Evolutionary conservation across 92 coral and sea anemone genomes (phyloP), one percentile per base, ranked within the genome.

Genomic region (Chrysogorgia sp.): DNA sequence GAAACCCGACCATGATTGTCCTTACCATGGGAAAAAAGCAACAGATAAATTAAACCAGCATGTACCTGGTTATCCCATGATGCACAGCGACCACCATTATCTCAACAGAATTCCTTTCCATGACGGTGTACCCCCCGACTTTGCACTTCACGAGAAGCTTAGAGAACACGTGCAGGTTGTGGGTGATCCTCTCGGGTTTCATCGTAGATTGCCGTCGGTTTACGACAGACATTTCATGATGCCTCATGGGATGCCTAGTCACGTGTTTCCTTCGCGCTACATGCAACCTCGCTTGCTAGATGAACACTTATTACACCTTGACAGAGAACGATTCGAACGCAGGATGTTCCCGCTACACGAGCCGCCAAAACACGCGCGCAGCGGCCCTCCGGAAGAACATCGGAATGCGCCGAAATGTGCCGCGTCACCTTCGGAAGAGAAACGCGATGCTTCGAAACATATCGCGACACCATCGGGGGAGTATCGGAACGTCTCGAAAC

Each of bases 1-100:
- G 45, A 93, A 93, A 52, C 97, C 92, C 53, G 97, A 93, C 84
- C 85, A 91, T 30, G 91, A 93, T 88, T 93, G 98, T 40, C 98
- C 98, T 10, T 93, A 84, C 79, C 98, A 93, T 76, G 98, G 98
- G 14, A 89, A 89, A 65, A 82, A 75, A n/a, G 86, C 53, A 7
- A 15, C 90, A n/a, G 83, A 92, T 34, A 91, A 88, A 31, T 60
- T 86, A 64, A 88, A 34, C 13, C 84, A 82, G 53, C 83, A 10
- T 81, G 76, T 37, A 45, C 22, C 76, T 3, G 60, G 76, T 2
- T 69, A 69, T 26, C 76, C 76, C 25, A 48, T 69, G 15, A 13
- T 45, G 10, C 60, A 21, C 48, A 10, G 37, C 31, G 76, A 69
- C 10, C 63, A 45, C 26, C 79, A 72, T 41, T 21, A 53, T 24